Base-by-base conservation (phyloP, 2,797 vertebrate genomes). In the Tokudaia muenninki region DNA sequence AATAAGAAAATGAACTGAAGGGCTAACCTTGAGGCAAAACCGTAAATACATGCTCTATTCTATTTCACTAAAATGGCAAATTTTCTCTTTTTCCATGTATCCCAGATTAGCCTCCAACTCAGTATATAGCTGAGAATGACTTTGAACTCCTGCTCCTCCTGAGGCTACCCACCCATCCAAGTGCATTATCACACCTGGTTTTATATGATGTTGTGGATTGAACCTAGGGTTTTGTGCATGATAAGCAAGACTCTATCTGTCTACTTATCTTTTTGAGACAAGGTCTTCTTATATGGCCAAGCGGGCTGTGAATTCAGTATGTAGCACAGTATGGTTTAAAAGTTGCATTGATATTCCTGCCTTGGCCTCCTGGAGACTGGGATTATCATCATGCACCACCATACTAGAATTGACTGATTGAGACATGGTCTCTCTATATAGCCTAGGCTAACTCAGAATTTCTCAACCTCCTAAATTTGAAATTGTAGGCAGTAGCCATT, bases 11-110 rank as follows among this genome's bases (percentile, higher is more conserved):
- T 90, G 13, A 0, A 19, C 52, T 84, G 8, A 59, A 47, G 34
- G 70, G 34, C 50, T 92, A 83, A 52, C 19, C 59, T 63, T 91
- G 31, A 57, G 74, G 37, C 22, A 86, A 94, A 95, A 89, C 19
- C 63, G 16, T 84, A 82, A 61, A 86, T 91, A 21, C 67, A 34
- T 84, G 52, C 34, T 74, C 47, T 59, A 84, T 77, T 80, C 22
- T 65, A 17, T 74, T 70, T 37, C 24, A 74, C 65, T 87, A 91
- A 17, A 92, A 94, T 63, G 65, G 19, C 24, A 74, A 41, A n/a
- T 24, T 91, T 97, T 92, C 29, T 86, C 26, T 52, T 74, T 93
- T 61, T 14, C 70, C 13, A 17, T 70, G 6, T 87, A 87, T 55
- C 31, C 34, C 6, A 70, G 44, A 52, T 34, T 87, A 52, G 63